Evolutionary conservation across 2,797 vertebrate species (phyloP).

Genomic region (Steatocranus sp.): DNA sequence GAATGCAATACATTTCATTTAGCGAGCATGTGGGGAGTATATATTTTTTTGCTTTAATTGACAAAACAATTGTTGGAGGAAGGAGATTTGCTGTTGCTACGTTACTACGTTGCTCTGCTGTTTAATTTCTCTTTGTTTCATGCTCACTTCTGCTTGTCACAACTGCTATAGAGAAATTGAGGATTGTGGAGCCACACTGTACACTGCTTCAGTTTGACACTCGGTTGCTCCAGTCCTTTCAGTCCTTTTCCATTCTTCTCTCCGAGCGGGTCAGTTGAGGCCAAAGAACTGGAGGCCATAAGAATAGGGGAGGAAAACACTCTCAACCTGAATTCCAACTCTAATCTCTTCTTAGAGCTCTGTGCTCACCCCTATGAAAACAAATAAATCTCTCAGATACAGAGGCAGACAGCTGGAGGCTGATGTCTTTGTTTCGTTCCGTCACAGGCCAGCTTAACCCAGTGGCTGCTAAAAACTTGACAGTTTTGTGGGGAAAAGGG

Average conservation of each 20-base stretch:
- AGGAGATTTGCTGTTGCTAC: background rate
- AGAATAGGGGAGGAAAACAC: constrained; percentile 31
- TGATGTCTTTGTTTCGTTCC: constrained; percentile 2
- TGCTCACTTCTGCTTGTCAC: constrained; percentile 19
- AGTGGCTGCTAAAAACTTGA: background rate
- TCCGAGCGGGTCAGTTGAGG: constrained; percentile 30
- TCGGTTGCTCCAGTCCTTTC: background rate
- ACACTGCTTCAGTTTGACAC: constrained; percentile 8
- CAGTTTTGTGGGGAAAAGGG: background rate
- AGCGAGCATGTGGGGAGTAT: background rate
- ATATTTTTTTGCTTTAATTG: background rate
- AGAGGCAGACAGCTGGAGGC: constrained; percentile 39
- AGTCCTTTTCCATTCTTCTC: constrained; percentile 10
- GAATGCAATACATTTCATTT: background rate
- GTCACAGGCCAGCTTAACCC: constrained; percentile 10
- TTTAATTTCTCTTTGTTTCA: constrained; percentile 7
- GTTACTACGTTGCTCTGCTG: background rate
- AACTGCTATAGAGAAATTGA: constrained; percentile 11
- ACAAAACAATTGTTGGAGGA: constrained; percentile 6
- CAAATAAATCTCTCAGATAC: constrained; percentile 43
- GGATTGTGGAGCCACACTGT: background rate
- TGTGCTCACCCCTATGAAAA: constrained; percentile 21
- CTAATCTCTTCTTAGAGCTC: constrained; percentile 41
- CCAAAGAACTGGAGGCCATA: constrained; percentile 26
- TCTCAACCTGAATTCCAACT: constrained; percentile 33